Conservation (phyloP, 1,140 invertebrate species). For the Melipona quadrifasciata region DNA sequence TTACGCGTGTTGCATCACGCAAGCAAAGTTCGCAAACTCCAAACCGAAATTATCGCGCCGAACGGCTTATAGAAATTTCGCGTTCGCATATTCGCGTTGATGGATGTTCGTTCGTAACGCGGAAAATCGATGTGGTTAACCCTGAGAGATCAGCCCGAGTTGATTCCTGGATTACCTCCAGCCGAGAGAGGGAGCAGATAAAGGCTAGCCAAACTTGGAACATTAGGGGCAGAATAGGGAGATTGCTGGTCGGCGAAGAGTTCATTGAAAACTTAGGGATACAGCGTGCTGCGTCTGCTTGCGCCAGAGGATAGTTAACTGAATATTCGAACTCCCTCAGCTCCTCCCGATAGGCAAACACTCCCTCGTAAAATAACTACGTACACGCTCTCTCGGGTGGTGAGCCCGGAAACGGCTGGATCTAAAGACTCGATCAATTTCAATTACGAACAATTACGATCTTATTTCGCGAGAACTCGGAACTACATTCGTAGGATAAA, state of each 20-base stretch:
- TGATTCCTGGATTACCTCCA: neutral
- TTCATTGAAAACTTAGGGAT: constrained; percentile 22
- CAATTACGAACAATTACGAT: too few relatives aligned
- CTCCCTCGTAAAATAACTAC: neutral
- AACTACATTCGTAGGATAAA: too few relatives aligned
- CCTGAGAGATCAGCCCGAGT: neutral
- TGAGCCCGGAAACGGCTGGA: too few relatives aligned
- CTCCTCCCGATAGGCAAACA: neutral
- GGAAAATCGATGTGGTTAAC: neutral
- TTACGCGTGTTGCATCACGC: too few relatives aligned
- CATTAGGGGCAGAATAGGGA: constrained; percentile 14
- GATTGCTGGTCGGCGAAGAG: constrained; percentile 22
- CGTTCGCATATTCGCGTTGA: neutral
- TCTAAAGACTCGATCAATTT: too few relatives aligned
- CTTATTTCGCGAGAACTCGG: too few relatives aligned
- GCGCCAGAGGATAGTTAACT: neutral
- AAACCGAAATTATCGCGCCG: neutral
- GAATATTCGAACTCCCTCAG: neutral
- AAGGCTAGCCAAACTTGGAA: constrained; percentile 20
- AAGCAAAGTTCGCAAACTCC: too few relatives aligned
- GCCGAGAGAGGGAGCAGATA: neutral
- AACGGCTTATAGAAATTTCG: neutral
- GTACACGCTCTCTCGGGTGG: too few relatives aligned
- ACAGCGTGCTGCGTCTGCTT: constrained; percentile 8
- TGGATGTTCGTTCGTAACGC: neutral